phyloP scores from a whole-genome alignment of 2,888 invertebrate species.

The Spodoptera exigua region DNA sequence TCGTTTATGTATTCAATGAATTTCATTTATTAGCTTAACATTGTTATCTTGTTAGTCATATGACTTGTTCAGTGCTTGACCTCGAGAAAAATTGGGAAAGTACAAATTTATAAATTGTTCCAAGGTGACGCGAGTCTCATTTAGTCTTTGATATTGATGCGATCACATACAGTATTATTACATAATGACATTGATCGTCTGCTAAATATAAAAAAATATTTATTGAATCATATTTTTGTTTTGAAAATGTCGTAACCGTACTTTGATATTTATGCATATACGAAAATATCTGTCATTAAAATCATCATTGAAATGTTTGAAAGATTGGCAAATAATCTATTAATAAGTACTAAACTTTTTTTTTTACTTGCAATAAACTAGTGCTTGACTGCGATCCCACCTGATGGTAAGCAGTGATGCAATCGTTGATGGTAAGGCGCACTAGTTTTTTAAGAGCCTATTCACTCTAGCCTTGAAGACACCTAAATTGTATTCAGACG shows the following conservation, averaged over 20 bases:
- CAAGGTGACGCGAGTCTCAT: constrained; percentile 36
- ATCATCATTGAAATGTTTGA: too few relatives aligned
- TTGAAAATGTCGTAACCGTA: constrained; percentile 1
- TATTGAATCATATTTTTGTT: constrained; percentile 1
- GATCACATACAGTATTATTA: constrained; percentile 18
- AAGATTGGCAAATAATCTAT: too few relatives aligned
- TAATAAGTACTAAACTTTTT: too few relatives aligned
- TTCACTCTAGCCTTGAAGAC: too few relatives aligned
- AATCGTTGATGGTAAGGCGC: too few relatives aligned
- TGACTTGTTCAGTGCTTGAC: constrained; percentile 32
- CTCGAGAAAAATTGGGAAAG: constrained; percentile 31
- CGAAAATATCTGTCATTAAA: too few relatives aligned
- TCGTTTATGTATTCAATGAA: constrained; percentile 25
- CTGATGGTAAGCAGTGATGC: too few relatives aligned
- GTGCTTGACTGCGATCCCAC: too few relatives aligned
- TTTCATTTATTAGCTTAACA: neutral
- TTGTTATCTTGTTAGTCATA: constrained; percentile 19
- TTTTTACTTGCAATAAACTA: too few relatives aligned
- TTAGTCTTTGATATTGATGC: constrained; percentile 24
- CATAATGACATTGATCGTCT: constrained; percentile 19
- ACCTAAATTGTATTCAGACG: too few relatives aligned
- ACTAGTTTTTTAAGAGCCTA: too few relatives aligned
- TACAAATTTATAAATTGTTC: constrained; percentile 13
- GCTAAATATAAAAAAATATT: neutral
- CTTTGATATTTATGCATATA: constrained; percentile 3